phyloP scores from a whole-genome alignment of 2,797 vertebrate species.

The Arctocebus calabarensis region DNA sequence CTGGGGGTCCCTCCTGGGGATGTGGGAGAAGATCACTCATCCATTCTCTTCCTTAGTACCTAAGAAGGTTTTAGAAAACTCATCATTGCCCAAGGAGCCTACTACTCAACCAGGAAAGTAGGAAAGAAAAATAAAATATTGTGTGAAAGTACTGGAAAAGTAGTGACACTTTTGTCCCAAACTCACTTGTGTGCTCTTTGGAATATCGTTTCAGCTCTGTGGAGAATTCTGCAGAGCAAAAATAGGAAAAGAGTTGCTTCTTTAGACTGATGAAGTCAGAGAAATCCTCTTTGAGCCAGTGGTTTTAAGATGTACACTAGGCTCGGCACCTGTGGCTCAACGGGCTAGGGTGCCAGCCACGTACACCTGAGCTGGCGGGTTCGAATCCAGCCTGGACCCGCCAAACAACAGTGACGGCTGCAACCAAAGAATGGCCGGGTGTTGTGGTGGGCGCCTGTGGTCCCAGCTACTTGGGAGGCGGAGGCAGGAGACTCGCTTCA shows the following conservation, averaged over 20 bases:
- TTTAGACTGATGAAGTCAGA: neutral
- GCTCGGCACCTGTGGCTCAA: too few relatives aligned
- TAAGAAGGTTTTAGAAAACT: neutral
- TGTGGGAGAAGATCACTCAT: neutral
- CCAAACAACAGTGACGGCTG: too few relatives aligned
- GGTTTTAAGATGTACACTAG: neutral
- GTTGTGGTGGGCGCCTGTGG: too few relatives aligned
- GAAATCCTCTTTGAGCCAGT: neutral
- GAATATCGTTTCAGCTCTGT: neutral
- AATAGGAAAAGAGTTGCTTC: neutral
- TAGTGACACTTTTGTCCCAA: neutral
- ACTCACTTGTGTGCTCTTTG: neutral
- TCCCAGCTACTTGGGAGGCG: too few relatives aligned
- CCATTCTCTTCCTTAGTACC: slow-evolving; percentile 5
- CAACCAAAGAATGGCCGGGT: too few relatives aligned
- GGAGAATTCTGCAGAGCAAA: neutral
- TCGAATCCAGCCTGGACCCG: too few relatives aligned
- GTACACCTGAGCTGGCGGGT: too few relatives aligned
- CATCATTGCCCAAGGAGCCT: neutral
- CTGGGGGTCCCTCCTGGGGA: neutral
- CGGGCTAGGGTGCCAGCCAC: too few relatives aligned
- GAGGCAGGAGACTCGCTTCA: too few relatives aligned
- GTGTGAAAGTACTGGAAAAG: neutral
- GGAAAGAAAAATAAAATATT: neutral
- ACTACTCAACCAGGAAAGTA: neutral